Evolutionary conservation across 2,113 vertebrate genomes (phyloP), one percentile per base, ranked within the genome.

Genomic region (Leptobrachium ailaonicum): DNA sequence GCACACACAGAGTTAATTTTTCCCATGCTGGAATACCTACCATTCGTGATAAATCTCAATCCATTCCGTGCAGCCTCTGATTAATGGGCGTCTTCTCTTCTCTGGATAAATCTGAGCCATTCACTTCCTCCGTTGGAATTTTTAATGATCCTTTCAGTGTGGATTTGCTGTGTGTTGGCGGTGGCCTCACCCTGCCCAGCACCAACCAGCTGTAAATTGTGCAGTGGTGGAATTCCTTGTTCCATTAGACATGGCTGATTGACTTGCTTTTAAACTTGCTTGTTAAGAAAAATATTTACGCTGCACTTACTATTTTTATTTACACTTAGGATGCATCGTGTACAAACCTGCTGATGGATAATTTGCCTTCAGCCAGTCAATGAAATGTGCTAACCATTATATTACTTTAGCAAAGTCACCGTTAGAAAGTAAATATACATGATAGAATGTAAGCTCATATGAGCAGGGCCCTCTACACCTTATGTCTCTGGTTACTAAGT

Each of bases 171-270:
- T 40, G 44, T 20, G 63, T 2, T 72, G 69, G 70, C 32, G 32
- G 70, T 6, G 12, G 42, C 13, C 77, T 53, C 66, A 56, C 77
- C 70, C 40, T 6, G 47, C 60, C n/a, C 47, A 9, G 12, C n/a
- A 66, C 64, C 50, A 53, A 54, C 58, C 60, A 66, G 77, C 47
- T 42, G 45, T 79, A 79, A 79, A 79, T 73, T 41, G 63, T 73
- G 2, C 41, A 43, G 70, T 12, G 12, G 66, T 73, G 41, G 40
- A 43, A 70, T 79, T 71, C 66, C 62, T 2, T 44, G 64, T 73
- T 79, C 60, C 45, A 73, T 79, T 44, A 54, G 45, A 66, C 60
- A 56, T 2, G 70, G 47, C 40, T 56, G 70, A 79, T 32, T 73
- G 70, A 41, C 70, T 53, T 79, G 4, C 54, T 79, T 6, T 53